Base-by-base conservation (phyloP, 2,888 invertebrate species). In the Cheilosia impressa region DNA sequence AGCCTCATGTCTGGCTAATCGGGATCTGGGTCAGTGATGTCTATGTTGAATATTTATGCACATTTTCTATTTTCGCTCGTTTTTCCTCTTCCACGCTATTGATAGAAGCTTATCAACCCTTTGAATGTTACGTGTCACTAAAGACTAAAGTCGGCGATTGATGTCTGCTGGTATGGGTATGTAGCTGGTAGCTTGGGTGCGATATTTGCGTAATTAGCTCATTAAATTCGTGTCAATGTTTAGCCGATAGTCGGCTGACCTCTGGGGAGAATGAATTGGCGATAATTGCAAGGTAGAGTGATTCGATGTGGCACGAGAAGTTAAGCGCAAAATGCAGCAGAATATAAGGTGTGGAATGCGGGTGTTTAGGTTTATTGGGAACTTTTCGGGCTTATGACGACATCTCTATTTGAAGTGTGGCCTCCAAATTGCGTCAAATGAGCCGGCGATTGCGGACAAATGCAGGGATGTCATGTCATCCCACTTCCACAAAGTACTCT, bases 141-240 rank as follows among this genome's bases (percentile, higher is more conserved):
- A 38, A 6, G 38, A 22, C 38, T 60, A 68, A 75, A 66, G 24
- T 24, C 17, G 17, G n/a, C 66, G 31, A 66, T 50, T 19, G 41
- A 66, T 19, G 60, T 19, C 13, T 27, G 27, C 6, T 27, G 27
- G 27, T 38, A 4, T 38, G 13, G 13, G 38, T 13, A 13, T 7
- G 9, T 9, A 34, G 0, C 34, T 34, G 58, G 43, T 62, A 60
- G 66, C 45, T 58, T 27, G 45, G 45, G 50, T 27, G 62, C 50
- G 68, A 66, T 62, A 72, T 52, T 72, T 52, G 17, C 55, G 72
- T 78, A 73, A 68, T 78, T 72, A 83, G 72, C 57, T 72, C 72
- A 62, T 73, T 78, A 72, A 47, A 66, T 72, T 77, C 50, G 60
- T 62, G 77, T 66, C 72, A 77, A 78, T 66, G 62, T 83, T 82